These are phyloP conservation scores for Drosophila greeni DNA, from an alignment of 2,888 invertebrate genomes.

Conservation along the genomic window DNA sequence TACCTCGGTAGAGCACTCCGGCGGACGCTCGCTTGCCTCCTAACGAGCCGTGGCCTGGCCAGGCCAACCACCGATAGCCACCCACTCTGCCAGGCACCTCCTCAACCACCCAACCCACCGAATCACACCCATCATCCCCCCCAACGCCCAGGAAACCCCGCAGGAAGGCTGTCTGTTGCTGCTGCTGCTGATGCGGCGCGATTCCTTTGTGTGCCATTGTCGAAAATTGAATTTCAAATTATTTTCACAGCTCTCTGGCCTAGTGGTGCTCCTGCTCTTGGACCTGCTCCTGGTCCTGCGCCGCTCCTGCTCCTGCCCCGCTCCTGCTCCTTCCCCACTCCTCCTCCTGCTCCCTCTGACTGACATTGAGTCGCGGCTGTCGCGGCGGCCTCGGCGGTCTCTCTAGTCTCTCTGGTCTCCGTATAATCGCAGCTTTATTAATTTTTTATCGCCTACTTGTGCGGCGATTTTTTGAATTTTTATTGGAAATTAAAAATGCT, in stretches of 20 bases:
- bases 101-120: slow-evolving; percentile 2
- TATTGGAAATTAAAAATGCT: slow-evolving; percentile 74
- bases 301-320: not conserved
- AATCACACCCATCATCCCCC: slow-evolving; percentile 1
- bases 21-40: slow-evolving; percentile 45
- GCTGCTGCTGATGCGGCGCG: slow-evolving; percentile 42
- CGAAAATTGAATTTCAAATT: slow-evolving; percentile 74
- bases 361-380: slow-evolving; percentile 58
- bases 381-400: slow-evolving; percentile 27
- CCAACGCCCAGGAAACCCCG: slow-evolving; percentile 12
- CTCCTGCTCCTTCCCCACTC: slow-evolving; percentile 6
- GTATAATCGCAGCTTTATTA: slow-evolving; percentile 73
- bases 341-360: slow-evolving; percentile 31
- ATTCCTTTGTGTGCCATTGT: slow-evolving; percentile 74
- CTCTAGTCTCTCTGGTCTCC: slow-evolving; percentile 34
- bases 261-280: slow-evolving; percentile 28
- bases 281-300: slow-evolving; percentile 6
- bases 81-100: not conserved
- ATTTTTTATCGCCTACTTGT: slow-evolving; percentile 73
- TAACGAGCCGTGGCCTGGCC: slow-evolving; percentile 58
- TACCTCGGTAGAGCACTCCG: slow-evolving; percentile 14
- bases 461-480: slow-evolving; percentile 71
- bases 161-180: slow-evolving; percentile 19
- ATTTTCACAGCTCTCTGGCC: slow-evolving; percentile 68
- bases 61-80: slow-evolving; percentile 11